Base-by-base conservation (phyloP, 2,797 vertebrate species). In the Sibirionetta formosa region DNA sequence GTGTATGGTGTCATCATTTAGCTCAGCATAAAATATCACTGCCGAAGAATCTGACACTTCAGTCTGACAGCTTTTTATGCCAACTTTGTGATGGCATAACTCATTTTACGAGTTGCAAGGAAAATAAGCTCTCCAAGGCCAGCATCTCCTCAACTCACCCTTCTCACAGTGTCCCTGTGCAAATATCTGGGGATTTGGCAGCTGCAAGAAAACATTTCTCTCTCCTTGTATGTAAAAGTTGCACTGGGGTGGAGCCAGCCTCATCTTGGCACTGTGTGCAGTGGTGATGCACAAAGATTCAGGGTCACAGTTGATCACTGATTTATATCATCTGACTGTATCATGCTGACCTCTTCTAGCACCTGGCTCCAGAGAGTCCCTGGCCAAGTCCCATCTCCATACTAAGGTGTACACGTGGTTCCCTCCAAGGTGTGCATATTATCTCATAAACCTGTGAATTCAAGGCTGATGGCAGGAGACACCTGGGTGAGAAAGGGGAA, bases 41-140 rank as follows among this genome's bases (percentile, higher is more conserved):
- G 33, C 78, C 69, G 87, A 66, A 85, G 61, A 79, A 87, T 75
- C 31, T 82, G 76, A 78, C 17, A 8, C 14, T 61, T 87, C 29
- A 58, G 8, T 78, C 14, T 77, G 27, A 66, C 33, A 75, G 61
- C 15, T 73, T 87, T 87, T 82, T 71, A n/a, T 82, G 54, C 27
- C 1, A 1, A 42, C 2, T 92, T 91, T 44, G 31, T 50, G 87
- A 35, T 29, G n/a, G 20, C 40, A 3, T 89, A 92, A 85, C 26
- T 82, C 64, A 80, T 66, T 9, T 82, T 23, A 50, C 5, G 48
- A 35, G 17, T 31, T 80, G 19, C 57, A 90, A 70, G 64, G 53
- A 65, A 87, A 92, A 81, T 40, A 35, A 78, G 6, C 7, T 50
- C 16, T 53, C 27, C 40, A 66, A 86, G 61, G 40, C 36, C 58